Evolutionary conservation across 2,113 vertebrate genomes (phyloP).

Genomic region (Campylomormyrus numenius): DNA sequence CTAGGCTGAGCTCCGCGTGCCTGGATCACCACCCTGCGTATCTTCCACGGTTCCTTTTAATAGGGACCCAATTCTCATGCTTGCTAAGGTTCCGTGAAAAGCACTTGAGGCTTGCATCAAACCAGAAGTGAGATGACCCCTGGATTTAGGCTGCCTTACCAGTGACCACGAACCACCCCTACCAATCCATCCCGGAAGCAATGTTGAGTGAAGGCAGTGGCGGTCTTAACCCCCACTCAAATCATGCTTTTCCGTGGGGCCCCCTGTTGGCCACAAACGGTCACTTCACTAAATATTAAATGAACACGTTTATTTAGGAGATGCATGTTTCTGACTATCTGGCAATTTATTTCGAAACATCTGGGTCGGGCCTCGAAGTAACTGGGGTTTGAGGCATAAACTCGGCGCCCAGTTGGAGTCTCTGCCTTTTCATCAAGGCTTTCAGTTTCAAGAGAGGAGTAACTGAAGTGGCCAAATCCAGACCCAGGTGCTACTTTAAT

Average conservation of each 20-base stretch:
- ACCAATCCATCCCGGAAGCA: neutral
- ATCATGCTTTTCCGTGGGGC: neutral
- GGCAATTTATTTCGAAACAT: neutral
- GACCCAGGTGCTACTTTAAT: conserved; percentile 1
- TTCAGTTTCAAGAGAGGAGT: neutral
- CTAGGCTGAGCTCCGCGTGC: neutral
- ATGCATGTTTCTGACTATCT: neutral
- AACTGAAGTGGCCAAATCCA: neutral
- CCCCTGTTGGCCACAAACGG: neutral
- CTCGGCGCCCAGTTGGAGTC: neutral
- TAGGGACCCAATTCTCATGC: neutral
- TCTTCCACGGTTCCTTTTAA: neutral
- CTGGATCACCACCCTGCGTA: neutral
- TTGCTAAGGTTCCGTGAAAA: neutral
- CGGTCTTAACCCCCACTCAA: neutral
- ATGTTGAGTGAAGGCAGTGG: neutral
- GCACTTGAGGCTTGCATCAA: neutral
- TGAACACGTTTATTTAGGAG: neutral
- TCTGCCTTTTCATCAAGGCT: neutral
- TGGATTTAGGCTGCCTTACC: neutral
- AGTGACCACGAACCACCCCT: neutral
- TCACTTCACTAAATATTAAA: neutral
- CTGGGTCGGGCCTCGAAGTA: neutral
- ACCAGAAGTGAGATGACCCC: neutral
- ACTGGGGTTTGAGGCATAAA: neutral